Percentiles rank a stretch among this genome's conserved stretches.
These are phyloP conservation scores for Ypsolopha sequella DNA, from an alignment of 2,888 invertebrate genomes.

Conservation along the genomic window DNA sequence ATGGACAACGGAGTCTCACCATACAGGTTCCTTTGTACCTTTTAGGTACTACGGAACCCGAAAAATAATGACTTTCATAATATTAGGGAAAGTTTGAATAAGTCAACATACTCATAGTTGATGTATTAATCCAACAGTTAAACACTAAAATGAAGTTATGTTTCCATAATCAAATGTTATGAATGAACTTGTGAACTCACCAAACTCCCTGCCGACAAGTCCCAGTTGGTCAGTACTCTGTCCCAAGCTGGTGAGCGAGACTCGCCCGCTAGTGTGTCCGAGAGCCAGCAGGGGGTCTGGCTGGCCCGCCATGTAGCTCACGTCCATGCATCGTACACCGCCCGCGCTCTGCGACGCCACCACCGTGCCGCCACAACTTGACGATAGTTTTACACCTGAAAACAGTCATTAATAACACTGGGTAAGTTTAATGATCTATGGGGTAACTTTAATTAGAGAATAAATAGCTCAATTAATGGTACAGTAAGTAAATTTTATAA, in stretches of 20 bases:
- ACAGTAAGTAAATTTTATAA: too few species aligned
- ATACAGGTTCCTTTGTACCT: too few species aligned
- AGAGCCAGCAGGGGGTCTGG: slow-evolving; percentile 87
- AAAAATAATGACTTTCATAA: too few species aligned
- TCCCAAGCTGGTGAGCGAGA: slow-evolving; percentile 83
- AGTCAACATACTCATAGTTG: too few species aligned
- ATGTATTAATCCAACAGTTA: too few species aligned
- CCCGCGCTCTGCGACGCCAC: slow-evolving; percentile 82
- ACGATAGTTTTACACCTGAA: slow-evolving; percentile 77
- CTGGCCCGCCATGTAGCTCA: slow-evolving; percentile 80
- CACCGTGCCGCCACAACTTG: slow-evolving; percentile 76
- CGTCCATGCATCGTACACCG: slow-evolving; percentile 90
- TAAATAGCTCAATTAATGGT: too few species aligned
- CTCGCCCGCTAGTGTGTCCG: slow-evolving; percentile 91
- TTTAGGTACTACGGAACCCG: too few species aligned
- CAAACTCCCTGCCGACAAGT: slow-evolving; percentile 81
- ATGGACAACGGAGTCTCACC: too few species aligned
- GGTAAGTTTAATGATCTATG: not conserved
- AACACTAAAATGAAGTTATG: too few species aligned
- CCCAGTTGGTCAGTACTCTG: slow-evolving; percentile 77
- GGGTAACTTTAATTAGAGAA: too few species aligned
- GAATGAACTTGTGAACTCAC: slow-evolving; percentile 45
- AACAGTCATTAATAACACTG: slow-evolving; percentile 6
- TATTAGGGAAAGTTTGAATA: too few species aligned
- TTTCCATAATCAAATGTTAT: too few species aligned